These are phyloP conservation scores for Azemiops feae DNA, from an alignment of 2,113 vertebrate species.

Conservation along the genomic window DNA sequence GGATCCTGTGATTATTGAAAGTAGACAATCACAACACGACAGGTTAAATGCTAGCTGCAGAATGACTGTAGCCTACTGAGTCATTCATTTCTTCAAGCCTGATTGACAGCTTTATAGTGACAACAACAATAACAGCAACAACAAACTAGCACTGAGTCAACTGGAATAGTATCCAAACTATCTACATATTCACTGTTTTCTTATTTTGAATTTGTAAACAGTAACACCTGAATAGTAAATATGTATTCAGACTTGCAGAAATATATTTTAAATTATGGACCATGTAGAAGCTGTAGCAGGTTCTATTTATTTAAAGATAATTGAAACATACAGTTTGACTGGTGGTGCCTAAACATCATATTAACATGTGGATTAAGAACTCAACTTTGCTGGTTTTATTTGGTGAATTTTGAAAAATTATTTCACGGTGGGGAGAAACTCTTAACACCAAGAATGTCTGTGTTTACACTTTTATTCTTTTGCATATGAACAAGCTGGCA, in stretches of 20 bases:
- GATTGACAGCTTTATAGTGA: background rate
- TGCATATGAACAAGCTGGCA: constrained; percentile 76
- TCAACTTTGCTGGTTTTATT: background rate
- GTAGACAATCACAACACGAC: background rate
- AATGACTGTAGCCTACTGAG: background rate
- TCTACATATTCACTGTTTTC: background rate
- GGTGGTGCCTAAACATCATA: background rate
- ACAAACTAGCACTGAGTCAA: background rate
- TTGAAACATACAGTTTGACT: background rate
- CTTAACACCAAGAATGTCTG: background rate
- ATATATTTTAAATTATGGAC: background rate
- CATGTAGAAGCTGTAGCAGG: background rate
- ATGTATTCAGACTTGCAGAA: background rate
- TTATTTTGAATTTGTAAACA: background rate
- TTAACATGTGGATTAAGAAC: background rate
- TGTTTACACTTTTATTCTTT: background rate
- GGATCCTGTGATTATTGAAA: background rate
- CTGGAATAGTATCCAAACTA: background rate
- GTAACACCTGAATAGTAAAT: background rate
- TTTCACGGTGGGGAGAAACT: background rate
- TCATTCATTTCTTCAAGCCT: background rate
- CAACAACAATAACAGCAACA: background rate
- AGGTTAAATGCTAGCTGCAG: background rate
- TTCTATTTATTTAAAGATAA: background rate
- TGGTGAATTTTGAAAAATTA: background rate